Evolutionary conservation across 2,888 invertebrate species (phyloP).

Genomic region (Platycheirus rosarum): DNA sequence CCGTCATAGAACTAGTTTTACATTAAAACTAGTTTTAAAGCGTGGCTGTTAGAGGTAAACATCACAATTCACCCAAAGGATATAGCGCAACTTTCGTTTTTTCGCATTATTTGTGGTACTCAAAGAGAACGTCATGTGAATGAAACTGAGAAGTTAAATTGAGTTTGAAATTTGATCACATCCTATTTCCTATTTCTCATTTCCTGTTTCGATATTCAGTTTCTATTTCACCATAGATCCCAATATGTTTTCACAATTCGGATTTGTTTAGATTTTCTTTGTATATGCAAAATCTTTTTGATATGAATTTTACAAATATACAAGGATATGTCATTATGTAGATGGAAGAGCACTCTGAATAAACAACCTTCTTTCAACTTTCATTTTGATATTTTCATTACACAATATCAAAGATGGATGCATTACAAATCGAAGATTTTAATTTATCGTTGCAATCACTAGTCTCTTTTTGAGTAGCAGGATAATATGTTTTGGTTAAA

Average conservation of each 20-base stretch:
- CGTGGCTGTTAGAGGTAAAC: too few species aligned
- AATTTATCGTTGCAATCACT: too few species aligned
- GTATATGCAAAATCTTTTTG: slow-evolving; percentile 6
- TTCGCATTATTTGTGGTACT: too few species aligned
- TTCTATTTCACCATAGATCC: slow-evolving; percentile 6
- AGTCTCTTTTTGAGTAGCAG: too few species aligned
- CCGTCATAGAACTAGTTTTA: too few species aligned
- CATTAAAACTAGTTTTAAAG: too few species aligned
- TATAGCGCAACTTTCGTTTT: too few species aligned
- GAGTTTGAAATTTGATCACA: slow-evolving; percentile 19
- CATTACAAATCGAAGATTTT: too few species aligned
- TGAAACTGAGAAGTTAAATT: slow-evolving; percentile 1
- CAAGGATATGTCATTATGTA: neutral
- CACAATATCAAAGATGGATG: too few species aligned
- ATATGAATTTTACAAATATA: neutral
- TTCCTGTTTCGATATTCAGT: slow-evolving; percentile 15
- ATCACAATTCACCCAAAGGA: too few species aligned
- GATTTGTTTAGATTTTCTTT: neutral
- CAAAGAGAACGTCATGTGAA: neutral
- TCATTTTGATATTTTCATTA: too few species aligned
- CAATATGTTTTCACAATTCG: neutral
- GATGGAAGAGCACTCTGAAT: slow-evolving; percentile 19
- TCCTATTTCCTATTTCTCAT: slow-evolving; percentile 21
- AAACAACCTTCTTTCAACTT: slow-evolving; percentile 8
- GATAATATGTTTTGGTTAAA: too few species aligned